Base-by-base conservation (phyloP, 2,888 invertebrate genomes). In the Octonoba sinensis region DNA sequence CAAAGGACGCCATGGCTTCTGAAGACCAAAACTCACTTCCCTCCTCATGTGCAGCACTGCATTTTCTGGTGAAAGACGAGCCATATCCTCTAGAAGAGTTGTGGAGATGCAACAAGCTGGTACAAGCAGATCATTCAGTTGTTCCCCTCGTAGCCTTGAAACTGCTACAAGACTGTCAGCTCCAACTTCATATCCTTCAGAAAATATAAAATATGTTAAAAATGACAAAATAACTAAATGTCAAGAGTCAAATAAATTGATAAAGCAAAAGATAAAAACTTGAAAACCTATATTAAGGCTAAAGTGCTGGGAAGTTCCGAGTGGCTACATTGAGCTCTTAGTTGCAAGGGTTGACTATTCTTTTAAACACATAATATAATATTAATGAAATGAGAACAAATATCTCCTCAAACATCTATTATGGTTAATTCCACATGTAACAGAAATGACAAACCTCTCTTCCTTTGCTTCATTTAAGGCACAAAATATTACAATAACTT, bases 111-210 rank as follows among this genome's bases (percentile, higher is more conserved):
- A 89, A 70, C 87, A 87, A n/a, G 90, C 89, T 15, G 92, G 91
- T 83, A 93, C 90, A 85, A 90, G 90, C 54, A 93, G 88, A 60
- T 89, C 89, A 84, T 90, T 90, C 84, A 93, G 88, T 46, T 89
- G 89, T 24, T 89, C 87, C 62, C 91, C 91, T 73, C 92, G 89
- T 49, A 93, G 89, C 84, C 93, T 90, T 54, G 92, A 91, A 69
- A 93, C 92, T 24, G 92, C 93, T 46, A 93, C 89, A 71, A 93
- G 88, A 88, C 92, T 91, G 84, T 92, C 91, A 79, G 91, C 91
- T 84, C 89, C 90, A 87, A 93, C 91, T 85, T 91, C 91, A 87
- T 92, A 92, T 51, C 93, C 91, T 89, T 83, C 6, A 86, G 85
- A 81, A 62, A 46, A 71, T 27, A 27, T 3, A 27, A 27, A 6